Base-by-base conservation (phyloP, 2,113 vertebrate species). In the Verasper variegatus region DNA sequence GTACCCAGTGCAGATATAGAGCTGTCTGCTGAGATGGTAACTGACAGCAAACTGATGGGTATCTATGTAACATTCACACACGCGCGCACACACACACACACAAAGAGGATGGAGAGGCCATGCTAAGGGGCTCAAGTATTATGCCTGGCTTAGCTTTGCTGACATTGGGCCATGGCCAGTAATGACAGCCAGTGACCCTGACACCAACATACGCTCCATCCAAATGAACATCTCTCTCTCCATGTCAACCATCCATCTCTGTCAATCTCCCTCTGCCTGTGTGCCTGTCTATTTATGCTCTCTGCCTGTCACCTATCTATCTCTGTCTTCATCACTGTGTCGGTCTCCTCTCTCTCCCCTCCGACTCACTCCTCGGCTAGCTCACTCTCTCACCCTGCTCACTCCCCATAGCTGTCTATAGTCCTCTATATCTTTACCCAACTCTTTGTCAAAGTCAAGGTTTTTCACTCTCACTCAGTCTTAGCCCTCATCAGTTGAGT, bases 371-470 rank as follows among this genome's bases (percentile, higher is more conserved):
- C 47, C 13, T n/a, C 76, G 71, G 60, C 62, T 21, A 7, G 0
- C 47, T 49, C 71, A 20, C 51, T 23, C 60, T 40, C 61, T 31
- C 62, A 18, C 62, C 10, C 2, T 1, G 1, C 51, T 55, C 55
- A 17, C 68, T 85, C 73, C 37, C 52, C 51, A 18, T 64, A 11
- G 1, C 54, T 40, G n/a, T 71, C 74, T 67, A 23, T 8, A 74
- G 72, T 86, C 57, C 13, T 71, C 68, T 35, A 67, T 47, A 84
- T 88, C 72, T 88, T 80, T 80, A 65, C 68, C 65, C 66, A 85
- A 82, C 71, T 86, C 76, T 84, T 81, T 47, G 78, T 84, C 87
- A 89, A 91, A 89, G 87, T 91, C 85, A 89, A 84, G 82, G 71
- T 84, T 77, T 84, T 79, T 62, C 17, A 1, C 61, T 76, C 78